A percentile compares a stretch with the other conserved stretches of the same genome.
Evolutionary conservation across 2,797 vertebrate genomes (phyloP).

Genomic region (Bryconaethiops microstoma): DNA sequence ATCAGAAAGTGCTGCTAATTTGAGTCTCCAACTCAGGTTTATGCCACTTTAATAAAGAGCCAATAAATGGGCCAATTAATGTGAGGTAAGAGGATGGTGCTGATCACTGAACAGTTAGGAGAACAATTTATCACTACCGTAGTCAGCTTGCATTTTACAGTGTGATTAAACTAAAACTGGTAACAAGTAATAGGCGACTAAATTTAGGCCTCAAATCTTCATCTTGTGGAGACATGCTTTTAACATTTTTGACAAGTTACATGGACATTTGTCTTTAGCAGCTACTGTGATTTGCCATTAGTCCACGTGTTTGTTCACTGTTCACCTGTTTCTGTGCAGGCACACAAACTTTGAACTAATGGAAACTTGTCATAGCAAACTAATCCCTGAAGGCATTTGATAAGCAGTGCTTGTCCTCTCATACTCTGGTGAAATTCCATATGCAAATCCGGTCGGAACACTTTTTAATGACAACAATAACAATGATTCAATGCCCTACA

Average conservation of each 20-base stretch:
- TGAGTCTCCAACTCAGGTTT: neutral
- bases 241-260: neutral
- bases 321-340: neutral
- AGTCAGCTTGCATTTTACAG: neutral
- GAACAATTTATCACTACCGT: neutral
- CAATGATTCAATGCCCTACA: neutral
- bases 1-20: slow-evolving; percentile 23
- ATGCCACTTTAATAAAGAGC: neutral
- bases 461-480: neutral
- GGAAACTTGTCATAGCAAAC: neutral
- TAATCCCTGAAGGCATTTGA: slow-evolving; percentile 3
- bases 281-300: neutral
- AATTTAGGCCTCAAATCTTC: neutral
- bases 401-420: neutral
- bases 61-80: neutral
- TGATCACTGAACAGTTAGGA: neutral
- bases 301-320: neutral
- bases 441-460: neutral
- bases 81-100: neutral
- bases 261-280: neutral
- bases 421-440: neutral
- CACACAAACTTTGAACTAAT: neutral
- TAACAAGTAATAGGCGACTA: neutral
- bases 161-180: neutral
- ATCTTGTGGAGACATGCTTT: neutral